Base-by-base conservation (phyloP, 1,140 invertebrate genomes). In the Dinoponera quadriceps region DNA sequence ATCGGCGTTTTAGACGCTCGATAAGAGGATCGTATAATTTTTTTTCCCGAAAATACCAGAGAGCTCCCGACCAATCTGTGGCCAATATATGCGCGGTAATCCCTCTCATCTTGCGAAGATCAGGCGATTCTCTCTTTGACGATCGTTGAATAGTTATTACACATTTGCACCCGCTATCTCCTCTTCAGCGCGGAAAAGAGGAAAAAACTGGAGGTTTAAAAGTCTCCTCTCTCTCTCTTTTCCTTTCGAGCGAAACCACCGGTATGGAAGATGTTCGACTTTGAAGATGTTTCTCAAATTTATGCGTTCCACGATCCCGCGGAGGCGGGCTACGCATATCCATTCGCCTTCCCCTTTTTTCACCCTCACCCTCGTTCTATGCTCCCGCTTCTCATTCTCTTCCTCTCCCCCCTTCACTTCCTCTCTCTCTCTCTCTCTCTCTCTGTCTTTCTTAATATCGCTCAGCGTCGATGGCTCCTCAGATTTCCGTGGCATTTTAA, bases 401-500 rank as follows among this genome's bases (percentile, higher is more conserved):
- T 9, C 33, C 33, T 33, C 7, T 33, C 22, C 20, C 18, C 54
- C 5, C 1, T 20, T 49, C 27, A 25, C 1, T 20, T 49, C 27
- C 33, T 4, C 33, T 27, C n/a, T 82, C 49, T 25, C 13, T 49
- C 84, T 68, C 48, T 82, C 65, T 54, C 33, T 27, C n/a, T 82
- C 49, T 25, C 13, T 49, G 80, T 68, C 48, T 82, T 57, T 54
- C 29, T 73, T 55, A 78, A 73, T 66, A 86, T 82, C 59, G 73
- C n/a, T 49, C 38, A 49, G 60, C 51, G 22, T 73, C 72, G 20
- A 49, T 62, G 13, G 59, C 13, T 13, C 7, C 22, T 14, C 1
- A 71, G 51, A 78, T 78, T 29, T 48, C 48, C 48, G 16, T 38
- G 11, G 16, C 33, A 83, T 83, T 78, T 86, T 68, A 85, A 54